Base-by-base conservation (phyloP, 2,797 vertebrate genomes). In the Rhadinocentrus ornatus region DNA sequence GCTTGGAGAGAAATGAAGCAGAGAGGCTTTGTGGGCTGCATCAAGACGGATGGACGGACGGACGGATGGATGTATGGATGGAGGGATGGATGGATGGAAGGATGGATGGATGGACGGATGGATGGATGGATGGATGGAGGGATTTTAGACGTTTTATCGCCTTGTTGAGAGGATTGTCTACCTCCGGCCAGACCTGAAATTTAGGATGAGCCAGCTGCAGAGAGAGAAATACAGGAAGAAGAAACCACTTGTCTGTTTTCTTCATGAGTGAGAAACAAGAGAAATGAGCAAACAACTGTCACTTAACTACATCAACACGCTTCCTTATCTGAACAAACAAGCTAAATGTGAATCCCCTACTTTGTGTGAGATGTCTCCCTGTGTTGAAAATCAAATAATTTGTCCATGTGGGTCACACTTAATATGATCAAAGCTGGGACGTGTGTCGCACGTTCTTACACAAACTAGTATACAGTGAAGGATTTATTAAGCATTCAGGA, bases 131-230 rank as follows among this genome's bases (percentile, higher is more conserved):
- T 76, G 80, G 75, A 87, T 71, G 73, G 72, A 80, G 55, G 78
- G 82, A 83, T 72, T 60, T 62, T 71, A 68, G 72, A 73, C 84
- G 81, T 75, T 87, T 88, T 86, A 79, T 87, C 88, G 83, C 83
- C 88, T 85, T 84, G 60, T 73, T 70, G 85, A 89, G 81, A 82
- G 83, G 84, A 84, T 75, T 88, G 85, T 90, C 84, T 58, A 66
- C 70, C 62, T 73, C 67, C 18, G 57, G 48, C 76, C 85, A 77
- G 72, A 73, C 55, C 60, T 8, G 58, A 86, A 81, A 90, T 88
- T 91, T 88, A 88, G 75, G 81, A 75, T 83, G 81, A 80, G 78
- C 77, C 87, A 75, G 75, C 86, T 84, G 79, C 80, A 71, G 68
- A 83, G 71, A 73, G 68, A 69, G 72, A 69, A 82, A 70, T 69